Evolutionary conservation across 2,888 invertebrate species (phyloP), one percentile per base, ranked within the genome.

Genomic region (Stenolophus ochropezus): DNA sequence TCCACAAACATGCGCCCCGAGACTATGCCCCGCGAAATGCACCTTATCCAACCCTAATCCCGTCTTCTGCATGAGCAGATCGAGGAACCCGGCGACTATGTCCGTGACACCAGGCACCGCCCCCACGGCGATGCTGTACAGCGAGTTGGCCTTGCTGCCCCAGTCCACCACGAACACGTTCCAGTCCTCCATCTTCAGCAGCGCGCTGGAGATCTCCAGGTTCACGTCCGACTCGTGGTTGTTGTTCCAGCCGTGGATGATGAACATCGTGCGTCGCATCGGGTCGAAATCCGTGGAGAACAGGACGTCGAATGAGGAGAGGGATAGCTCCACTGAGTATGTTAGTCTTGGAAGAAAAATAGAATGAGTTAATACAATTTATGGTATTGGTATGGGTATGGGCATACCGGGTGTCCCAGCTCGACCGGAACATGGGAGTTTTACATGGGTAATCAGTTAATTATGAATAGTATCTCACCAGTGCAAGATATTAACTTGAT

Each of bases 81-180:
- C 83, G 21, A 88, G 86, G 61, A 86, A 87, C 5, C 83, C 42
- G 20, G 86, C 88, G 1, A 85, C 75, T 25, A 83, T 71, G 53
- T 83, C 16, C 8, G 87, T 87, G 53, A 88, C 81, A 8, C 58
- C 49, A 21, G 83, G 83, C 51, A 80, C 78, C 3, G 86, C 83
- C 5, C 21, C 23, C 53, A 79, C 81, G 8, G 86, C 85, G 4
- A 82, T 80, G 0, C 83, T 4, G 78, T 87, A 87, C n/a, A 82
- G 61, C 14, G 42, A 49, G 20, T 83, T 84, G 1, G 88, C 86
- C 8, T 83, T 76, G 4, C 81, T 77, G 25, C 84, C 84, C 88
- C 88, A 88, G 82, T 87, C 87, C 3, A 88, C 86, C 2, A 87
- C 85, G 73, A 89, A 86, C 0, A 88, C 83, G 82, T 89, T 89